Evolutionary conservation across 2,113 vertebrate species (phyloP), one percentile per base, ranked within the genome.

Genomic region (Nymphicus hollandicus): DNA sequence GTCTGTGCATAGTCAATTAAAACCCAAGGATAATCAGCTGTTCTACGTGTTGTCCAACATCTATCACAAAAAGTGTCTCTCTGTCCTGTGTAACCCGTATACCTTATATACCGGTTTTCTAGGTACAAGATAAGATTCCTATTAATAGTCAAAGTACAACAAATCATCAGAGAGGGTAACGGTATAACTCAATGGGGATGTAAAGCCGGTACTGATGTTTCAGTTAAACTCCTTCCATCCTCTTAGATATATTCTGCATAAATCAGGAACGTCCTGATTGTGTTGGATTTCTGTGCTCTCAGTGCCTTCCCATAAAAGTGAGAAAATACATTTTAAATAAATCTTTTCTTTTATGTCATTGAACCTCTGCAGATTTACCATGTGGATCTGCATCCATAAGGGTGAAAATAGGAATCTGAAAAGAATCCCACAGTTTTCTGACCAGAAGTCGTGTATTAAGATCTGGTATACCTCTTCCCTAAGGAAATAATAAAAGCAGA

Each of bases 401-500:
- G 46, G 98, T 98, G 92, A 99, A 99, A 82, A 98, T 29, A 49
- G 99, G 99, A 68, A 99, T 90, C 29, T 98, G 98, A 70, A 99
- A 98, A 4, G 97, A 96, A 87, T 99, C 99, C 99, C 99, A 99
- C 55, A 99, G 97, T 97, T 98, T 99, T 96, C 98, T 99, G 95
- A 99, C 98, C 96, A 99, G 96, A 90, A 99, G 97, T 87, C 99
- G 98, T 74, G 99, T 99, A 93, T 99, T 99, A 84, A 99, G 97
- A 96, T 99, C 99, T 81, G 99, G 99, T 47, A 99, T 35, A 3
- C 99, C 99, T 98, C 99, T 99, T 77, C 99, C 99, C 99, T 99
- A 85, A 73, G 89, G 92, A 97, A 94, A 92, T 37, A 69, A 78
- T 43, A 79, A 77, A 86, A 88, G 18, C 44, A 95, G 29, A 56